phyloP scores from a whole-genome alignment of 2,113 vertebrate species.

The Nesoenas mayeri region DNA sequence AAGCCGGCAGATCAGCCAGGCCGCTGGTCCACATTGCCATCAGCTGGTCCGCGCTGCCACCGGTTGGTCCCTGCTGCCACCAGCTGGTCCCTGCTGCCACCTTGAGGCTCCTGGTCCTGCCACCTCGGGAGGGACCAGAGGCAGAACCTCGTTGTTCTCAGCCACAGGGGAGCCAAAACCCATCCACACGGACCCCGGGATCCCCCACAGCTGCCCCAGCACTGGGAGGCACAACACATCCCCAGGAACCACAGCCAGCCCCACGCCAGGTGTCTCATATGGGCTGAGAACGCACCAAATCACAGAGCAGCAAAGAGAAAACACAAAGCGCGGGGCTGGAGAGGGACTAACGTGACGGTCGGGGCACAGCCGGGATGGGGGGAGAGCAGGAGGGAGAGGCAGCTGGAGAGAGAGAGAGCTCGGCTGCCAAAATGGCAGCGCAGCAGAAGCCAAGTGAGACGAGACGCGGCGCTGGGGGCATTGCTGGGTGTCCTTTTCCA shows the following conservation, averaged over 20 bases:
- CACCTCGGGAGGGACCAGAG: rapidly evolving
- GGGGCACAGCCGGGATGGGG: no score
- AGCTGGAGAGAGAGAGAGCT: not conserved
- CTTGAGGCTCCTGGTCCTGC: not conserved
- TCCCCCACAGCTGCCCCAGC: not conserved
- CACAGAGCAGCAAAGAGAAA: no score
- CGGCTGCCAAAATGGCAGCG: not conserved
- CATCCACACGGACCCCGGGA: no score
- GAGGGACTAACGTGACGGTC: not conserved
- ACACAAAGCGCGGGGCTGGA: not conserved
- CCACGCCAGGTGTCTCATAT: rapidly evolving
- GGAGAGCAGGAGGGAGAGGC: not conserved
- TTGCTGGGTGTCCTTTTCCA: not conserved
- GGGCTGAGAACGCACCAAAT: rapidly evolving
- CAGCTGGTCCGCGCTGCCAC: slow-evolving; percentile 21
- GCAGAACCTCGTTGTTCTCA: rapidly evolving
- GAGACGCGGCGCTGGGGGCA: rapidly evolving
- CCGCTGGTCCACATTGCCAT: not conserved
- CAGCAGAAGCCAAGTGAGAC: not conserved
- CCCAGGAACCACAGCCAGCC: not conserved
- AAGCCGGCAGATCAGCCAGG: no score
- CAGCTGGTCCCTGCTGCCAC: slow-evolving; percentile 34
- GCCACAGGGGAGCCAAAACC: not conserved
- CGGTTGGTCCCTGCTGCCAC: slow-evolving; percentile 34
- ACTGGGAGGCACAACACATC: not conserved